Conservation (phyloP, 2,113 vertebrate species). For the Seriola quinqueradiata region DNA sequence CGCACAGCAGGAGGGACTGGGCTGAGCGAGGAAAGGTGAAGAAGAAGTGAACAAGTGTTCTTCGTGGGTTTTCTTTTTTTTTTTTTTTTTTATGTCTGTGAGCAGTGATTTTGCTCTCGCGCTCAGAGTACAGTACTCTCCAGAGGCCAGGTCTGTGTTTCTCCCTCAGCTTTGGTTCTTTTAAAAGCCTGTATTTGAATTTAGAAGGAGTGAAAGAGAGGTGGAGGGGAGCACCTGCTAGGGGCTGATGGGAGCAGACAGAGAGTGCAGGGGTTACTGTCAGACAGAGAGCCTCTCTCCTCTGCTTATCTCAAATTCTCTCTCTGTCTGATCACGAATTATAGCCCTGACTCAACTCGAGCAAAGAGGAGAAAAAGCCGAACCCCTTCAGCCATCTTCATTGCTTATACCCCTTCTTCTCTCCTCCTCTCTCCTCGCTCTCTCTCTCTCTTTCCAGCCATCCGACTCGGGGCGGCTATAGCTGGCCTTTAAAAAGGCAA, state of each 20-base stretch:
- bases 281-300: conserved; percentile 54
- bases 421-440: not conserved
- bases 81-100: not conserved
- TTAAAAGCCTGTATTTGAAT: conserved; percentile 36
- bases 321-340: conserved; percentile 65
- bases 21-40: conserved; percentile 17
- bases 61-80: not conserved
- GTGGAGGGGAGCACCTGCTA: conserved; percentile 18
- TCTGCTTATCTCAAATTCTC: conserved; percentile 62
- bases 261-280: conserved; percentile 51
- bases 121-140: conserved; percentile 4
- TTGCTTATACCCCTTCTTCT: conserved; percentile 27
- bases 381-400: conserved; percentile 53
- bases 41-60: conserved; percentile 9
- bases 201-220: conserved; percentile 24
- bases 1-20: conserved; percentile 18
- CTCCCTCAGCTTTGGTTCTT: conserved; percentile 4
- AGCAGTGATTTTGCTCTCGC: not conserved
- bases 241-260: conserved; percentile 51
- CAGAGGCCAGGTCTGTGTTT: conserved; percentile 1
- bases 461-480: conserved; percentile 65
- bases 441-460: conserved; percentile 28
- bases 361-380: conserved; percentile 49
- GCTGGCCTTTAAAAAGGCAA: conserved; percentile 82
- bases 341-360: conserved; percentile 62